Base-by-base conservation (phyloP, 2,113 vertebrate species). In the Phylloscopus trochilus region DNA sequence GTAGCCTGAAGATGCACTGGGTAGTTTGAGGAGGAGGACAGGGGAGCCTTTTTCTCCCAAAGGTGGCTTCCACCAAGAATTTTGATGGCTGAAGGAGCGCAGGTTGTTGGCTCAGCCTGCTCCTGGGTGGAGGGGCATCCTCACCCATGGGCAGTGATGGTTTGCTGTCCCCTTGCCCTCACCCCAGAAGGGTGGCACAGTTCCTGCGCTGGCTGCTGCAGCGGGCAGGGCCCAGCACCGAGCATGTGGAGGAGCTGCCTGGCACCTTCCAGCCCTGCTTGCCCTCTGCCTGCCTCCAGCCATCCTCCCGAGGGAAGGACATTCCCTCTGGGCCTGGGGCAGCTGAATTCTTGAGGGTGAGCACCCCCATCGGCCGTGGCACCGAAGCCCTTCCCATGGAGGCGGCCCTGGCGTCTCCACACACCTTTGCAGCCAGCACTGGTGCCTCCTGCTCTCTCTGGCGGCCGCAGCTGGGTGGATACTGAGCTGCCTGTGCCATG, bases 281-380 rank as follows among this genome's bases (percentile, higher is more conserved):
- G 37, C 44, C 77, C n/a, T 47, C 44, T 72, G 41, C 53, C 43
- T 83, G 39, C 64, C 35, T 53, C 56, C 64, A 37, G 9, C 41
- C 76, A 55, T 27, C 37, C 33, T 89, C 35, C 44, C 0, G 2
- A 79, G 52, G 79, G 24, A 79, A 59, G 20, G 24, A 51, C 15
- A 4, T 52, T 83, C n/a, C 60, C 59, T 51, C 30, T 47, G 58
- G 55, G 59, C 51, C 24, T 2, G 21, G 41, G 63, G 46, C 70
- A 66, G 88, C 81, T 93, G 92, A 96, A 93, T 96, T 97, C 88
- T 95, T 5, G 0, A 67, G 81, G 85, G 37, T 7, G 22, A 92
- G 74, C 73, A 53, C 3, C 21, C 5, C 39, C 66, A 30, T 56
- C 1, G 0, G 53, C 87, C 16, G 11, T 10, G 11, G 67, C n/a